Percentiles rank a stretch among this genome's conserved stretches.
Evolutionary conservation across 2,797 vertebrate species (phyloP).

Genomic region (Chloroceryle inda): DNA sequence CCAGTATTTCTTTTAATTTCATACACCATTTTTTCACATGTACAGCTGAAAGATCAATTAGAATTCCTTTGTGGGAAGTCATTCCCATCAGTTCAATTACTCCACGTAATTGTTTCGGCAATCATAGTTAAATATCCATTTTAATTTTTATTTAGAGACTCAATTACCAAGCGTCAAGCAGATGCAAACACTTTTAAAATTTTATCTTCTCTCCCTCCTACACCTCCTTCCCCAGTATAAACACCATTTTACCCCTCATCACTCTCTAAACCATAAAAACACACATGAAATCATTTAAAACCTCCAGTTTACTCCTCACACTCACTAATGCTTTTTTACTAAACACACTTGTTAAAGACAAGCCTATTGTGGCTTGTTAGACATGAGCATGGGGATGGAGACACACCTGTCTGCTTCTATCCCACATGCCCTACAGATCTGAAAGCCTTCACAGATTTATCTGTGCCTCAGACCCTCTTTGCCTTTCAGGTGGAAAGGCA

Average conservation of each 20-base stretch:
- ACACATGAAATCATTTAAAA: not conserved
- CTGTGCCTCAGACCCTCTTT: not conserved
- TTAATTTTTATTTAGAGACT: conserved; percentile 58
- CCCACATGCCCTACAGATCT: fast-evolving
- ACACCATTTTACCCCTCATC: not conserved
- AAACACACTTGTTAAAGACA: not conserved
- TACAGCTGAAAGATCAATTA: conserved; percentile 10
- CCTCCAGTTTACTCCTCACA: not conserved
- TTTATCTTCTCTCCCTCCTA: not conserved
- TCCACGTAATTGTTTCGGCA: conserved; percentile 29
- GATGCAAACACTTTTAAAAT: not conserved
- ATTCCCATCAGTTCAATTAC: conserved; percentile 30
- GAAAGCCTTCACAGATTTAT: not conserved
- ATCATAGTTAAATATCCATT: conserved; percentile 39
- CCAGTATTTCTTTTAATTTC: not conserved
- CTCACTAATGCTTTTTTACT: not conserved
- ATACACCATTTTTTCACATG: not conserved
- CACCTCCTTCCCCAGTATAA: not conserved
- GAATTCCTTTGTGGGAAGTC: not conserved
- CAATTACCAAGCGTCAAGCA: conserved; percentile 7
- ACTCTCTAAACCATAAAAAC: not conserved
- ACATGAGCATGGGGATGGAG: fast-evolving
- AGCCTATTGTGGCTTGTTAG: not conserved
- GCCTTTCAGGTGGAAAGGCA: not conserved
- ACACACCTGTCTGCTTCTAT: not conserved